Conservation (phyloP, 2,888 invertebrate species). For the Chouioia cunea region DNA sequence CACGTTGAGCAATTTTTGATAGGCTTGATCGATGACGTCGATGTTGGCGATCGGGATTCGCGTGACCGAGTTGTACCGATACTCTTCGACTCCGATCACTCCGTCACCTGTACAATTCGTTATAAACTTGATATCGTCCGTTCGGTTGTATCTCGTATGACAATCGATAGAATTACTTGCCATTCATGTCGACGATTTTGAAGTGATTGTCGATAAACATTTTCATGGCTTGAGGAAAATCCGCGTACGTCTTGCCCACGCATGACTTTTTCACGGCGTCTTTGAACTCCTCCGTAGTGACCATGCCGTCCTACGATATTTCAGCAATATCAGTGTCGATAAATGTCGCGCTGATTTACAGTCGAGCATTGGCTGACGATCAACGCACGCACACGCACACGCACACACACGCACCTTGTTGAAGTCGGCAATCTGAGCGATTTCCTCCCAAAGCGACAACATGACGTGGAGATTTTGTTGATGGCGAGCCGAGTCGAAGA, state of each 20-base stretch:
- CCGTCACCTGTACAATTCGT: slow-evolving; percentile 74
- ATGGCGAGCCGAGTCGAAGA: slow-evolving; percentile 78
- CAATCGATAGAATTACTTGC: too few species aligned
- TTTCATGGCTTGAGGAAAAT: slow-evolving; percentile 88
- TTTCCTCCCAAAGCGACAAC: slow-evolving; percentile 88
- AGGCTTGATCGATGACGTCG: slow-evolving; percentile 82
- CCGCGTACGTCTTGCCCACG: slow-evolving; percentile 80
- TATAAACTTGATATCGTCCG: neutral
- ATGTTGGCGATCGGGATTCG: slow-evolving; percentile 84
- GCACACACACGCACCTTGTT: slow-evolving; percentile 75
- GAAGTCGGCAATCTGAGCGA: slow-evolving; percentile 87
- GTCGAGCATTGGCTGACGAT: neutral
- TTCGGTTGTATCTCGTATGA: too few species aligned
- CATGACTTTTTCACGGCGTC: slow-evolving; percentile 85
- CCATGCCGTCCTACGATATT: slow-evolving; percentile 78
- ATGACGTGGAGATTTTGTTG: slow-evolving; percentile 87
- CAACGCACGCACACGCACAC: too few species aligned
- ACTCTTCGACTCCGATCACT: slow-evolving; percentile 83
- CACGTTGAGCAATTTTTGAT: slow-evolving; percentile 81
- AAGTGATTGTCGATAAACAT: slow-evolving; percentile 89
- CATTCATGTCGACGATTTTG: slow-evolving; percentile 83
- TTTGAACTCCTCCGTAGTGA: slow-evolving; percentile 86
- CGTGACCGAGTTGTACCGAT: slow-evolving; percentile 85
- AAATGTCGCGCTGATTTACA: neutral
- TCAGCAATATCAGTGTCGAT: neutral